Evolutionary conservation across 23 tunicate genomes (phyloP).

Genomic region (Diplosoma virens): DNA sequence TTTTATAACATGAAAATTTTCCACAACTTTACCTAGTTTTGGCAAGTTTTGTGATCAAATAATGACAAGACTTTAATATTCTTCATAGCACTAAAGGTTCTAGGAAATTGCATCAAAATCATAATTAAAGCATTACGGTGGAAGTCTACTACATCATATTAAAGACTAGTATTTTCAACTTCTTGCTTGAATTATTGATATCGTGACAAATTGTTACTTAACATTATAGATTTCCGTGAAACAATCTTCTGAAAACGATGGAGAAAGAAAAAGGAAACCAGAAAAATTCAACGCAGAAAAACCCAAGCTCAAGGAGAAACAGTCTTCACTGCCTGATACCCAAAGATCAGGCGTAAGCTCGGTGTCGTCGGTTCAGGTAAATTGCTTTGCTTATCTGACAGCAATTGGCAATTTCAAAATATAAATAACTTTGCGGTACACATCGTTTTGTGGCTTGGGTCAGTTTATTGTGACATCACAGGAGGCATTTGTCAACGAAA

Average conservation of each 20-base stretch:
- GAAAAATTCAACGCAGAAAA: slow-evolving; percentile 22
- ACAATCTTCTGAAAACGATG: slow-evolving; percentile 20
- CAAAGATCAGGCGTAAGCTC: slow-evolving; percentile 59
- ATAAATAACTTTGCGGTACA: not conserved
- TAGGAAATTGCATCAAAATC: too few species aligned
- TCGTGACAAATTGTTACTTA: too few species aligned
- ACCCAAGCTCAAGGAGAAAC: slow-evolving; percentile 34
- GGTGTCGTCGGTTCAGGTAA: slow-evolving; percentile 72
- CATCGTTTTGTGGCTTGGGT: not conserved
- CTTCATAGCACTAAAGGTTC: too few species aligned
- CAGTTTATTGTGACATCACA: slow-evolving; percentile 18
- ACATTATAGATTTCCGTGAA: too few species aligned
- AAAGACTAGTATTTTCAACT: too few species aligned
- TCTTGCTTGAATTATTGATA: too few species aligned
- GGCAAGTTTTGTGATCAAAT: too few species aligned
- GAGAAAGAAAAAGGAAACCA: slow-evolving; percentile 14
- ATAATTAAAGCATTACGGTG: too few species aligned
- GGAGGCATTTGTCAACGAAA: slow-evolving; percentile 79
- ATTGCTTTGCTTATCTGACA: not conserved
- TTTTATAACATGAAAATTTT: too few species aligned
- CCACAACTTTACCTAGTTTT: too few species aligned
- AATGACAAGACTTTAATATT: too few species aligned
- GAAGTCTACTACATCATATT: too few species aligned
- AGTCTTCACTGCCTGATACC: slow-evolving; percentile 37
- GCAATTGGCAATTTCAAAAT: not conserved